Evolutionary conservation across 2,797 vertebrate genomes (phyloP).

Genomic region (Muscicapa comitata): DNA sequence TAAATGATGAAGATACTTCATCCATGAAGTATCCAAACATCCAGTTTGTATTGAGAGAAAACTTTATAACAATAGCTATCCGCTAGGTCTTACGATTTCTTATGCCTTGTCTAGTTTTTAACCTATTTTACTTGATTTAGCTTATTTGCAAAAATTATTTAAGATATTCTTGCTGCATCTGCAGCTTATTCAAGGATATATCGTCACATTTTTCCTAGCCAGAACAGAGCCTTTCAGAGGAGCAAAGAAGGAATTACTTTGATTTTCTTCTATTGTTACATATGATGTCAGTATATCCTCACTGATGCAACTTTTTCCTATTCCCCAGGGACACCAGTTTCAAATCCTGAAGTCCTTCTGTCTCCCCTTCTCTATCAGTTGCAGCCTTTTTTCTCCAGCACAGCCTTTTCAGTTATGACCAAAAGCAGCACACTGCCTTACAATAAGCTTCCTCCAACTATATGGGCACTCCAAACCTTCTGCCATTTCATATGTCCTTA

Average conservation of each 20-base stretch:
- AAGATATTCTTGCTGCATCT: neutral
- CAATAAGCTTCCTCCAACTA: neutral
- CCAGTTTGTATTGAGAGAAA: neutral
- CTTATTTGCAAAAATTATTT: neutral
- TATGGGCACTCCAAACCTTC: neutral
- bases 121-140: neutral
- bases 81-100: neutral
- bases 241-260: neutral
- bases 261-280: neutral
- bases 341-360: neutral
- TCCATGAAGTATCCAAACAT: neutral
- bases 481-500: neutral
- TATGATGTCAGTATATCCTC: neutral
- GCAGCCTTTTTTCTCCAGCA: neutral
- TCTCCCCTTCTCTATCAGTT: neutral
- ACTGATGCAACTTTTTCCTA: neutral
- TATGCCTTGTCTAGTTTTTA: neutral
- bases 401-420: neutral
- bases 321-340: neutral
- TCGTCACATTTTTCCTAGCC: neutral
- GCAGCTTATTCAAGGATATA: neutral
- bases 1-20: neutral
- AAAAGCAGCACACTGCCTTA: neutral
- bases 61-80: neutral
- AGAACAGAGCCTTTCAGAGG: neutral